phyloP scores from a whole-genome alignment of 2,113 vertebrate genomes.

The Thalassarche chlororhynchos region DNA sequence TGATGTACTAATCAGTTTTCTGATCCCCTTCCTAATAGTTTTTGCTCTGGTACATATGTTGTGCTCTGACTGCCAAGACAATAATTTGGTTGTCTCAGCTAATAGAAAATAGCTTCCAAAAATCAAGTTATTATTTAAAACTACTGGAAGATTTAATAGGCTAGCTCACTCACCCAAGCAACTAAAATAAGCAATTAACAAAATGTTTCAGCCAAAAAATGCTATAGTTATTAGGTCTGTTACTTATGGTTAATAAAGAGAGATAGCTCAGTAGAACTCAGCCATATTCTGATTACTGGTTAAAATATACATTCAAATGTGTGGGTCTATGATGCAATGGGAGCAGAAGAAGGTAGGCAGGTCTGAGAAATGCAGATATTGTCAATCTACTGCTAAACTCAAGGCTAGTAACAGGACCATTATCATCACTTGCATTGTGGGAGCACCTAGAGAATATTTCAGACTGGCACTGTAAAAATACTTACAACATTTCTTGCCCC shows the following conservation, averaged over 20 bases:
- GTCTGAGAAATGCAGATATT: not conserved
- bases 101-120: not conserved
- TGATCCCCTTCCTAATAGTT: not conserved
- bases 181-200: not conserved
- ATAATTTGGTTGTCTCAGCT: not conserved
- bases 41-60: not conserved
- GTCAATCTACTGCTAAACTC: not conserved
- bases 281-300: not conserved
- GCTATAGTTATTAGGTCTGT: not conserved
- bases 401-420: not conserved
- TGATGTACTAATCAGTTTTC: not conserved
- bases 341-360: not conserved
- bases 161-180: not conserved
- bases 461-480: not conserved
- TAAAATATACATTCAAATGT: not conserved
- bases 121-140: not conserved
- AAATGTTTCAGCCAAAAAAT: not conserved
- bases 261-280: not conserved
- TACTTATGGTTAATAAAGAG: not conserved
- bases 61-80: not conserved
- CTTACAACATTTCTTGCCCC: not conserved
- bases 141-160: not conserved
- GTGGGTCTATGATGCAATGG: not conserved
- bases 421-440: not conserved
- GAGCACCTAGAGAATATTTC: not conserved